Conservation (phyloP, 2,113 vertebrate species). For the Antennarius striatus region DNA sequence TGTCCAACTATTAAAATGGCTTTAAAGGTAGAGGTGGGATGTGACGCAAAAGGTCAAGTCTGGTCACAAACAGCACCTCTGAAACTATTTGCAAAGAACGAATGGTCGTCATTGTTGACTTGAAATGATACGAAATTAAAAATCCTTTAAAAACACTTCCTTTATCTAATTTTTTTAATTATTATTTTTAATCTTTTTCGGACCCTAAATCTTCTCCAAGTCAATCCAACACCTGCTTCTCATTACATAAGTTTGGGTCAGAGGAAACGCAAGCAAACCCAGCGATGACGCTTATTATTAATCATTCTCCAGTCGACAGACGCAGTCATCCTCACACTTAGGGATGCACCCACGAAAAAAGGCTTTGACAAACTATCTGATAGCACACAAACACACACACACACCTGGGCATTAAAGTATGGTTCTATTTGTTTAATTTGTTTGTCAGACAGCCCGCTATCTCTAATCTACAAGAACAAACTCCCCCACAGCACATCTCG, state of each 20-base stretch:
- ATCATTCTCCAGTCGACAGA: conserved; percentile 44
- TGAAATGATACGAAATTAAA: too few species aligned
- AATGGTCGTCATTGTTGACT: too few species aligned
- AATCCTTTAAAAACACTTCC: too few species aligned
- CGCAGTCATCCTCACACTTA: not conserved
- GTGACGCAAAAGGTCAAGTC: too few species aligned
- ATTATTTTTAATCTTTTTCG: conserved; percentile 1
- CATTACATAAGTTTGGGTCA: conserved; percentile 10
- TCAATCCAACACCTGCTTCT: conserved; percentile 40
- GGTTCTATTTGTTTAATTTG: conserved; percentile 26
- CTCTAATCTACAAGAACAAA: conserved; percentile 33
- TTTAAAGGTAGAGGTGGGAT: too few species aligned
- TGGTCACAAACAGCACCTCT: too few species aligned
- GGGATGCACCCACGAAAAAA: not conserved
- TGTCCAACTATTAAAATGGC: too few species aligned
- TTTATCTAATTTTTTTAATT: not conserved
- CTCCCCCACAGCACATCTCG: conserved; percentile 22
- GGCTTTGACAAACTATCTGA: too few species aligned
- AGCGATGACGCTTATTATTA: conserved; percentile 44
- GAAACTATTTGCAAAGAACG: too few species aligned
- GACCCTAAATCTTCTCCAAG: conserved; percentile 42
- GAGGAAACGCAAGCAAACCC: conserved; percentile 7
- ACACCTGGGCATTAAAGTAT: conserved; percentile 9
- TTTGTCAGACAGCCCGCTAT: conserved; percentile 13
- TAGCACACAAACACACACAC: not conserved